Base-by-base conservation (phyloP, 2,888 invertebrate species). In the Cephus sareptanus region DNA sequence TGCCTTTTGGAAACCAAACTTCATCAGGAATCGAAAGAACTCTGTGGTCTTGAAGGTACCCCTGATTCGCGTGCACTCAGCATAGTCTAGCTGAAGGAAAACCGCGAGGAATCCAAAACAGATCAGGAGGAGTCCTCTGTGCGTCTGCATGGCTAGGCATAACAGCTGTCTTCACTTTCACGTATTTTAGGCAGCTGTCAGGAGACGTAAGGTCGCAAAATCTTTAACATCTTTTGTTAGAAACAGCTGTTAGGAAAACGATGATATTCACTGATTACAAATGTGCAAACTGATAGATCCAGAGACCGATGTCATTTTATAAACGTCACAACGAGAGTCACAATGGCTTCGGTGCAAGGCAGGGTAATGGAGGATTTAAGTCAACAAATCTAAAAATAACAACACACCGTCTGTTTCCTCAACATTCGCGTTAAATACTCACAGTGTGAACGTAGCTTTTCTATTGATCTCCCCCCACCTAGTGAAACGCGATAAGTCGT, bases 1-100 rank as follows among this genome's bases (percentile, higher is more conserved):
- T 23, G 98, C 98, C 92, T 98, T 98, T 92, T 99, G 98, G 91
- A 99, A 97, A 79, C 98, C 99, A 92, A 98, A 99, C 92, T 98
- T 98, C 34, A 97, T 94, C 76, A 99, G 93, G 92, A 99, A 98
- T 92, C 96, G 96, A 91, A 98, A 98, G 92, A 97, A 97, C 75
- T 97, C 96, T 75, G 93, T 92, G 4, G 94, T 94, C 82, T 93
- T 93, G 91, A 95, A 95, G 11, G 93, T 94, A 70, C 95, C 96
- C 83, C 92, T 93, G 74, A 95, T 92, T 88, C 94, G 95, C 11
- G 94, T 94, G 75, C 84, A 84, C 31, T 77, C 79, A 33, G 81
- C 83, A 15, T 74, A 35, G 3, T 69, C 73, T 15, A 79, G 70
- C 11, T 69, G 23, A 40, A 79, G 40, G 1, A 71, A 75, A 68